A percentile compares a stretch with the other conserved stretches of the same genome.
phyloP scores from a whole-genome alignment of 2,797 vertebrate genomes.

The Peromyscus eremicus region DNA sequence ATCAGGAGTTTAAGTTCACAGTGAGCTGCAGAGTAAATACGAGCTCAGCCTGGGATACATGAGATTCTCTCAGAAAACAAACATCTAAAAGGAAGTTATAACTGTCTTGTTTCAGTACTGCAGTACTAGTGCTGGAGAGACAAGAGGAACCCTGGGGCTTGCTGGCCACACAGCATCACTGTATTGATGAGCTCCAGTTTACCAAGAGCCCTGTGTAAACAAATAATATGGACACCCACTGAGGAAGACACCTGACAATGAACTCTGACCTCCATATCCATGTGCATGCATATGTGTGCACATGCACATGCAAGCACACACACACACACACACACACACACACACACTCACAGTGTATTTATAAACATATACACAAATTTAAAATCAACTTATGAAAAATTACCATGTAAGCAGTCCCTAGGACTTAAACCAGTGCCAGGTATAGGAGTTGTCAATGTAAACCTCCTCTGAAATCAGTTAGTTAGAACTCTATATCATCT shows the following conservation, averaged over 20 bases:
- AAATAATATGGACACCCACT: neutral
- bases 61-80: neutral
- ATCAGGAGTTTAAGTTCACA: neutral
- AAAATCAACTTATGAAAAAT: neutral
- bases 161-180: neutral
- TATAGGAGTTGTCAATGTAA: neutral
- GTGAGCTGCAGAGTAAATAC: neutral
- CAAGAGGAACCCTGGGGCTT: neutral
- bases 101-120: neutral
- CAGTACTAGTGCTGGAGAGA: neutral
- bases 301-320: neutral
- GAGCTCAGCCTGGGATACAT: neutral
- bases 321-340: neutral
- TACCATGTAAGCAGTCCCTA: neutral
- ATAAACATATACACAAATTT: neutral
- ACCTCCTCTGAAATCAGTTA: neutral
- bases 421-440: too few species aligned
- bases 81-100: neutral
- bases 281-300: neutral
- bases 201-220: neutral
- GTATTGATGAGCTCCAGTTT: neutral
- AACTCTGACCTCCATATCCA: neutral
- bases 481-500: neutral
- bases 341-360: neutral
- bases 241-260: neutral